phyloP scores from a whole-genome alignment of 2,888 invertebrate species.

The Electrophaes corylata region DNA sequence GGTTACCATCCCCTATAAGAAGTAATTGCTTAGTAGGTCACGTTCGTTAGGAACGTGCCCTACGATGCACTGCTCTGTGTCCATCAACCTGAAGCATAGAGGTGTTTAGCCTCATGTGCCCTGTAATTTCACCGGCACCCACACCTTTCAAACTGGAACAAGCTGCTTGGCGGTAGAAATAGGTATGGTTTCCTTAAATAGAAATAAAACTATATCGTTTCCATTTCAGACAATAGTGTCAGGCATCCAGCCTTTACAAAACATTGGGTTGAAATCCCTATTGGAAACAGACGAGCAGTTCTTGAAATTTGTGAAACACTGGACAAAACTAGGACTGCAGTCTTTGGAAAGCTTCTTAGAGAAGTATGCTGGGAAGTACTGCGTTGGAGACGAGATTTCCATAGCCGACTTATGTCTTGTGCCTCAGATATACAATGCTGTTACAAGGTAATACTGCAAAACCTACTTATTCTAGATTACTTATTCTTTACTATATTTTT shows the following conservation, averaged over 20 bases:
- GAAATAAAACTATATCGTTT: neutral
- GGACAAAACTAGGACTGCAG: conserved; percentile 81
- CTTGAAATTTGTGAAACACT: conserved; percentile 77
- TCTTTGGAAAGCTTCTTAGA: conserved; percentile 81
- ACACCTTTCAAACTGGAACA: no score
- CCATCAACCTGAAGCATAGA: no score
- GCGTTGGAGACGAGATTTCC: conserved; percentile 85
- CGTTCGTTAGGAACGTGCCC: no score
- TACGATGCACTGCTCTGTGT: no score
- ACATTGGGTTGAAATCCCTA: conserved; percentile 75
- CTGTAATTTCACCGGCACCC: no score
- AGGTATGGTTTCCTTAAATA: no score
- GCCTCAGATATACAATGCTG: conserved; percentile 86
- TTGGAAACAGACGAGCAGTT: conserved; percentile 68
- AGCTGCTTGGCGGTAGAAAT: no score
- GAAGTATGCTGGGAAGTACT: conserved; percentile 80
- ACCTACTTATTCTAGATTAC: no score
- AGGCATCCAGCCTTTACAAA: conserved; percentile 89
- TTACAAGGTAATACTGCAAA: conserved; percentile 79
- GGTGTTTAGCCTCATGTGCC: no score
- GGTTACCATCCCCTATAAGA: no score
- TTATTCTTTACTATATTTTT: no score
- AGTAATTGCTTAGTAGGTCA: no score
- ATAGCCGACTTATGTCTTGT: conserved; percentile 88
- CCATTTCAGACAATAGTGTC: conserved; percentile 80